Conservation (phyloP, 2,888 invertebrate species). For the Torymus tubicola region DNA sequence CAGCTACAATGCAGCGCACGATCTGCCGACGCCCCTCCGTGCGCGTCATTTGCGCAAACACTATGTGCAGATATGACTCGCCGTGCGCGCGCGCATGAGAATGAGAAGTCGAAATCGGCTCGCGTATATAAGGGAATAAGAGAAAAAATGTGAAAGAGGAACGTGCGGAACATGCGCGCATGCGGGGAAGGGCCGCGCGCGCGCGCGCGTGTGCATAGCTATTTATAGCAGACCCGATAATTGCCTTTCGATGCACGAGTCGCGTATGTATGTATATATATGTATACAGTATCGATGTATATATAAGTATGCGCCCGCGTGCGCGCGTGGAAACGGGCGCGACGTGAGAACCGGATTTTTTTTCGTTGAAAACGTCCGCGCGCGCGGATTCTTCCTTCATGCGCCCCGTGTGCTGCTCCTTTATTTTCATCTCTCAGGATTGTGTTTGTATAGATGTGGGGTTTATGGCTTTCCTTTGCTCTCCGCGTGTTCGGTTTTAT, state of each 20-base stretch:
- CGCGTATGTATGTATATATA: background rate
- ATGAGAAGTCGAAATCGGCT: too few species aligned
- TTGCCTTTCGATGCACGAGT: slow-evolving; percentile 48
- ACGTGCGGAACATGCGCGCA: background rate
- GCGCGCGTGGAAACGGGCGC: background rate
- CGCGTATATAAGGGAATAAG: background rate
- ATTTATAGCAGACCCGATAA: slow-evolving; percentile 42
- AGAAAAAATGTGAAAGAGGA: background rate
- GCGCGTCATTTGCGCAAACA: too few species aligned
- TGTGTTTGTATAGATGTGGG: background rate
- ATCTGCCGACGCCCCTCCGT: too few species aligned
- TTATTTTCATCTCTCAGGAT: slow-evolving; percentile 2
- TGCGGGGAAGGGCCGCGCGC: slow-evolving; percentile 9
- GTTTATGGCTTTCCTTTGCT: too few species aligned
- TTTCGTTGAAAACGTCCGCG: slow-evolving; percentile 28
- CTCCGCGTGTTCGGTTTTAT: too few species aligned
- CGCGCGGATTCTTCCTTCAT: background rate
- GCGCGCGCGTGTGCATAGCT: background rate
- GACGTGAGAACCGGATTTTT: slow-evolving; percentile 48
- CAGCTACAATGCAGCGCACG: too few species aligned
- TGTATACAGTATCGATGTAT: background rate
- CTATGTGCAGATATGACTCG: background rate
- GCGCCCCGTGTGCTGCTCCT: background rate
- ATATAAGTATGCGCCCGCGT: background rate
- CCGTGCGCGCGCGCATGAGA: too few species aligned